Evolutionary conservation across 2,888 invertebrate genomes (phyloP), one percentile per base, ranked within the genome.

Genomic region (Torymus tubicola): DNA sequence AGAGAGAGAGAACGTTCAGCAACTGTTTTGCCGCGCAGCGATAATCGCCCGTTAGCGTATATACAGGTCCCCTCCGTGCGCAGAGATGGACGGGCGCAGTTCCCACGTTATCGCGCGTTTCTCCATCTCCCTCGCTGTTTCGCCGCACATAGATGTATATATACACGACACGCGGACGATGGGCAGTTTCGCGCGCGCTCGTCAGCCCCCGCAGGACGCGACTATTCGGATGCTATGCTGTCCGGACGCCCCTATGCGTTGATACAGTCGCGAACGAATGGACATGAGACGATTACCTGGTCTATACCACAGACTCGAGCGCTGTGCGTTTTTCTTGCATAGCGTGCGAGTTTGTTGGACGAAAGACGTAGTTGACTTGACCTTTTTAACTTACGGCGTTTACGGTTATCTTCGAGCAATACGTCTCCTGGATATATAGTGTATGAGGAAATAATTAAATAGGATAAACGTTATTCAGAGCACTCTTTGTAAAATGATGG

Each of bases 101-200:
- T 80, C 74, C 79, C 79, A 80, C 79, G 79, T 80, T 69, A 77
- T 77, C 77, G 77, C 76, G 55, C 68, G 16, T 1, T 42, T 42
- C 31, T 10, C 42, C 69, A 1, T 31, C 31, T 31, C 50, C 21
- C 71, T 31, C 57, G 24, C 18, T 60, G 24, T 55, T 57, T 68
- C 57, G 5, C 24, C n/a, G 31, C 10, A 60, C 58, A 61, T 55
- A 4, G 2, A 8, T 31, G 4, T 31, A 31, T 31, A 31, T 31
- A 31, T 31, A 61, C 60, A 67, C 67, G 58, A 42, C 58, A 21
- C 60, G 58, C 52, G 55, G n/a, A n/a, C 31, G 31, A 31, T 31
- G 31, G 31, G 31, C 31, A 31, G 31, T 31, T 31, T 31, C 31
- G 31, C 31, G 53, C 57, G 50, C 60, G 58, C 57, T 42, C 53